Evolutionary conservation across 2,888 invertebrate species (phyloP), one percentile per base, ranked within the genome.

Genomic region (Heliconius erato): DNA sequence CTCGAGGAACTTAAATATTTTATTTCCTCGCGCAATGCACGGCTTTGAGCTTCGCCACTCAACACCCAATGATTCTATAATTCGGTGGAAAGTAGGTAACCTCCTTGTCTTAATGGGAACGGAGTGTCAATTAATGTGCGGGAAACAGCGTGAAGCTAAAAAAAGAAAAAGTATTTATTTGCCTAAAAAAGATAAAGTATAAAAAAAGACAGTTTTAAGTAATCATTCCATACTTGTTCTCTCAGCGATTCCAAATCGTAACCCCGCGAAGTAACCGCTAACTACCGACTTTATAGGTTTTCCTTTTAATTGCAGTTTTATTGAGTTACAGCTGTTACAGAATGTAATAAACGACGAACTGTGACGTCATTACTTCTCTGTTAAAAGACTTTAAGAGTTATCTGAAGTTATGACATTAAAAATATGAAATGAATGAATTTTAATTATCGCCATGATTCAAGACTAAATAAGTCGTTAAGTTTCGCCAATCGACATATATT

Each of bases 301-400:
- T 63, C 65, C 67, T 67, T 44, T 78, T 78, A 32, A 78, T 67
- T 78, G 65, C 28, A 40, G 67, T 78, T 78, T 78, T 78, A 78
- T 78, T 68, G 40, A 67, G 65, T 78, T 67, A 78, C 78, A 49
- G 78, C 28, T 78, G 78, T 78, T 78, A 67, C 67, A 32, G 49
- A 78, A 78, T 68, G 44, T 49, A 78, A 68, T 78, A 78, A 78
- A 35, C 63, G 7, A 63, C 32, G 12, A 78, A 78, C 49, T 44
- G 44, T 49, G 67, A 14, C 23, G 32, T 78, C 23, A 32, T 78
- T 68, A 76, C 76, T n/a, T 76, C 63, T 26, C 76, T 11, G 63
- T 9, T 63, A 26, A 76, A 76, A 74, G 1, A 59, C 35, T 76
- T 72, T 72, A 26, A 71, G 40, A 71, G n/a, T 19, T 28, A 28